These are phyloP conservation scores for Pinna nobilis DNA, from an alignment of 1,140 invertebrate genomes.

Conservation along the genomic window DNA sequence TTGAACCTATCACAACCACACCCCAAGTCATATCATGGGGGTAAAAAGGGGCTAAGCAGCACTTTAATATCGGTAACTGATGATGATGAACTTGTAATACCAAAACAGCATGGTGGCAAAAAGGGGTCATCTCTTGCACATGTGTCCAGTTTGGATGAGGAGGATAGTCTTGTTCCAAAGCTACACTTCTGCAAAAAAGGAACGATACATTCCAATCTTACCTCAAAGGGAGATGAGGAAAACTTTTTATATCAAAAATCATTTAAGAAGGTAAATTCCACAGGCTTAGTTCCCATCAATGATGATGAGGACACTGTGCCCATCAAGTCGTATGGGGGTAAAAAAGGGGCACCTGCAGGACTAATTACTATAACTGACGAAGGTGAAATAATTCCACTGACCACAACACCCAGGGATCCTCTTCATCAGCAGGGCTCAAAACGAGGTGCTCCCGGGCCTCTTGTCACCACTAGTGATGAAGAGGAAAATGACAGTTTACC, in stretches of 20 bases:
- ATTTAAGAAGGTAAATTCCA: conserved; percentile 11
- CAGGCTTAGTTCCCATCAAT: not conserved
- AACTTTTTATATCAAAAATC: not conserved
- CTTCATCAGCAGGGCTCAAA: conserved; percentile 54
- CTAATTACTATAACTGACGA: conserved; percentile 8
- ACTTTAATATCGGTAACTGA: conserved; percentile 17
- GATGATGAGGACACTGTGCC: not conserved
- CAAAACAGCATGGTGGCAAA: too few relatives aligned
- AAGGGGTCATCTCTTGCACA: too few relatives aligned
- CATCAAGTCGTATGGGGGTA: not conserved
- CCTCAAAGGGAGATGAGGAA: too few relatives aligned
- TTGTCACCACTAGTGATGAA: conserved; percentile 65
- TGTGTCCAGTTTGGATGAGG: too few relatives aligned
- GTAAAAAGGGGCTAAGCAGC: conserved; percentile 32
- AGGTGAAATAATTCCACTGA: not conserved
- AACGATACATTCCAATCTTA: too few relatives aligned
- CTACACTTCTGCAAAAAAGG: too few relatives aligned
- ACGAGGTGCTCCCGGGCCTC: conserved; percentile 62
- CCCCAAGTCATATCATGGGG: conserved; percentile 31
- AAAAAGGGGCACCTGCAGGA: conserved; percentile 3
- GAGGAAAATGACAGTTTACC: conserved; percentile 49
- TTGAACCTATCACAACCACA: conserved; percentile 19
- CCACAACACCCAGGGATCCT: not conserved
- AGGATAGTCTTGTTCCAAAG: too few relatives aligned
- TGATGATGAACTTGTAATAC: conserved; percentile 10